Base-by-base conservation (phyloP, 2,113 vertebrate genomes). In the Neogobius melanostomus region DNA sequence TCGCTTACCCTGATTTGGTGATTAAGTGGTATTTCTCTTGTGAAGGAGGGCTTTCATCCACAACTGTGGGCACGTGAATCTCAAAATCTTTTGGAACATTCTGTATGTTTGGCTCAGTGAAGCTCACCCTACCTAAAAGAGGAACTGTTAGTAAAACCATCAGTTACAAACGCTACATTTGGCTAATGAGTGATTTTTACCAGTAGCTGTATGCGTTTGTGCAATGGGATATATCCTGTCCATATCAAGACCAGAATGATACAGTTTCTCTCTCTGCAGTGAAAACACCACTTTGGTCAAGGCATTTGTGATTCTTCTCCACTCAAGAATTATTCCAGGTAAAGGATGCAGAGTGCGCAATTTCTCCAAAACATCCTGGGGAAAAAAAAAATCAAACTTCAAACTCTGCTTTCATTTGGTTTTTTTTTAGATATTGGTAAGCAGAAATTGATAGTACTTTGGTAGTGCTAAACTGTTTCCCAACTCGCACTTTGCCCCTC, bases 51-150 rank as follows among this genome's bases (percentile, higher is more conserved):
- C 95, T 96, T 82, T 98, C 95, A 70, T 80, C 93, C 53, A 97
- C 90, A 61, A 93, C 61, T 1, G 90, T 91, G 3, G 96, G 93
- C 95, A 98, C 96, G 83, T 90, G 78, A 57, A 99, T 98, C 86
- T 98, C 95, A 94, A 99, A 99, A 87, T 98, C 96, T 92, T 95
- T 97, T 50, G 98, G 98, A 21, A 99, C 95, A 1, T 96, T 99
- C 89, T 99, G 97, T 86, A 99, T 94, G 87, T 99, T 99, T 75
- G 98, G 97, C 74, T 99, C 98, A 51, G 69, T 93, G 82, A 99
- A 99, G 78, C 93, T 95, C 78, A 99, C 92, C 74, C 98, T 90
- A 59, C 98, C 98, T 99, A 87, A 1, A 66, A 66, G 46, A 84
- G 16, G 84, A 81, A 1, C 7, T 0, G 69, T 28, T 52, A n/a